Evolutionary conservation across 2,797 vertebrate genomes (phyloP), one percentile per base, ranked within the genome.

Genomic region (Telmatherina bonti): DNA sequence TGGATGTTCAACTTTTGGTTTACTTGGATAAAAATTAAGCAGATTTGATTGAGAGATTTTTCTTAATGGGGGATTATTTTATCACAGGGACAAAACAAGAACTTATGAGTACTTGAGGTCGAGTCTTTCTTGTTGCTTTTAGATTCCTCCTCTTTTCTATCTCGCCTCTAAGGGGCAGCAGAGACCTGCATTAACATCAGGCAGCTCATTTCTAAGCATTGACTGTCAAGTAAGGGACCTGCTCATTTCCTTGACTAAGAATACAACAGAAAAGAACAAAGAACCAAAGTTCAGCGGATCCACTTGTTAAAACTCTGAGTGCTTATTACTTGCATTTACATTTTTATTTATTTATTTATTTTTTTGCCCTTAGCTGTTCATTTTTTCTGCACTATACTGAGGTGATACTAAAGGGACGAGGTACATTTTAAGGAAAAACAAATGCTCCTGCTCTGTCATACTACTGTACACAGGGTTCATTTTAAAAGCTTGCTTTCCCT

Each of bases 161-260:
- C 67, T 66, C 68, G 62, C 92, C 94, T 61, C 91, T 93, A 91
- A 92, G 93, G 86, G 92, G 91, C 93, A 94, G 92, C 89, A 94
- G 89, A 92, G 93, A 82, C 85, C 91, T 90, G 86, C 62, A 78
- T 73, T 89, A 89, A 66, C 72, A 58, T 51, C 36, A 72, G 27
- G 33, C 47, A 63, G 62, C 63, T 52, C 72, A 29, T 65, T 75
- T 74, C 61, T 56, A 66, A 72, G 79, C 59, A 45, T 10, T 55
- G 67, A 65, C 67, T 67, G 70, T 70, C 74, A 82, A 67, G 47
- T 62, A 24, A 60, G 63, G 79, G 76, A 63, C 33, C 7, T 31
- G 80, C 53, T 73, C 33, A 4, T 72, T 72, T 73, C 67, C 49
- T 38, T 8, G 7, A 72, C 58, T 65, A 67, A 59, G 65, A 76